Evolutionary conservation across 2,888 invertebrate genomes (phyloP).

Genomic region (Agrotis segetum): DNA sequence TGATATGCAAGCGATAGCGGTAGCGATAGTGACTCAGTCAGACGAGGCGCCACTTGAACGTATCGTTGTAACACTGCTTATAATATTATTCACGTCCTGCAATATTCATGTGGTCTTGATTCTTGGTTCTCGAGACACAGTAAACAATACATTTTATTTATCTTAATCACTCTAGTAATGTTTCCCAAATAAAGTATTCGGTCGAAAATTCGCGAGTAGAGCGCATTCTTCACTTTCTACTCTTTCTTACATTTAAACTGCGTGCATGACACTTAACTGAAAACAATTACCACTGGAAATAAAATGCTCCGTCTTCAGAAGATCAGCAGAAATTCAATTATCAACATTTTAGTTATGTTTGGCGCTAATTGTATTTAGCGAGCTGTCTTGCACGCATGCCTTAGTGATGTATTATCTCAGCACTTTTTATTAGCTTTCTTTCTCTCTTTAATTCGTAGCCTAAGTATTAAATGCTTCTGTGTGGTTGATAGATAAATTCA

Average conservation of each 20-base stretch:
- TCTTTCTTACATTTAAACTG: conserved; percentile 9
- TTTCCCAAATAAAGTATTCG: background rate
- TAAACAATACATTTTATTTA: background rate
- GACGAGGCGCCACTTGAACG: conserved; percentile 10
- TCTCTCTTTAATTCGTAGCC: conserved; percentile 12
- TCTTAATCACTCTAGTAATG: background rate
- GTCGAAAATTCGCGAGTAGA: conserved; percentile 22
- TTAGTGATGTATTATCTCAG: conserved; percentile 14
- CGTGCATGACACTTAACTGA: conserved; percentile 9
- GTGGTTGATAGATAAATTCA: conserved; percentile 30
- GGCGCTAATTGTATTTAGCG: conserved; percentile 26
- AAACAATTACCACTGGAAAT: conserved; percentile 22
- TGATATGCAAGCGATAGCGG: conserved; percentile 37
- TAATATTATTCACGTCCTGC: background rate
- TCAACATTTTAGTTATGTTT: conserved; percentile 23
- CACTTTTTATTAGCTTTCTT: conserved; percentile 15
- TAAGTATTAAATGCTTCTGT: conserved; percentile 10
- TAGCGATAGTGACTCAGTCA: background rate
- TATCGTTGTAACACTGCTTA: background rate
- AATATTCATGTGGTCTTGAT: background rate
- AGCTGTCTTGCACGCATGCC: conserved; percentile 30
- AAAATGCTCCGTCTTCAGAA: conserved; percentile 24
- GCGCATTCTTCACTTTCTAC: conserved; percentile 18
- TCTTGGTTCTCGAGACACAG: background rate
- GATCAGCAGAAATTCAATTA: conserved; percentile 37